Percentiles rank a stretch among this genome's conserved stretches.
phyloP scores from a whole-genome alignment of 1,140 invertebrate species.

The Leptinotarsa texana region DNA sequence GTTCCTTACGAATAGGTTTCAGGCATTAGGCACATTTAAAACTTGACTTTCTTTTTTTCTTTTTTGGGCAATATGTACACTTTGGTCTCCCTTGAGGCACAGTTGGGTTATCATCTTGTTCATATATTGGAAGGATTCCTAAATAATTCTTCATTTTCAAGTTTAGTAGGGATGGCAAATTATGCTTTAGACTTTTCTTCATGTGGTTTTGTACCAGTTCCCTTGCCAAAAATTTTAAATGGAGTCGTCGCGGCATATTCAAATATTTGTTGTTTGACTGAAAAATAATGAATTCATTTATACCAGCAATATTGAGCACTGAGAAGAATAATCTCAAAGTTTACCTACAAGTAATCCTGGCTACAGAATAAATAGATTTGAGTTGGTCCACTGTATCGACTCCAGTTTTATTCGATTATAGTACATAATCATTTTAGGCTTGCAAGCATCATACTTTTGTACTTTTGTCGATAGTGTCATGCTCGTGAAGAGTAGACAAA shows the following conservation, averaged over 20 bases:
- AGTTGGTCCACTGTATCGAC: slow-evolving; percentile 23
- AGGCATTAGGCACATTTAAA: not conserved
- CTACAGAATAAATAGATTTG: slow-evolving; percentile 28
- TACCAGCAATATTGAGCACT: slow-evolving; percentile 25
- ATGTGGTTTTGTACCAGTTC: slow-evolving; percentile 2
- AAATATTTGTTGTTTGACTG: not conserved
- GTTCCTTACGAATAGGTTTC: not conserved
- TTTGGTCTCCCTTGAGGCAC: no score
- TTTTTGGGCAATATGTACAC: not conserved
- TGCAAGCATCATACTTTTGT: not conserved
- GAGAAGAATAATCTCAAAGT: slow-evolving; percentile 29
- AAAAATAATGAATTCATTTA: slow-evolving; percentile 28
- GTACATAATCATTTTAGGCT: not conserved
- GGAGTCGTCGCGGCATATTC: not conserved
- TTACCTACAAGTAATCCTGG: slow-evolving; percentile 25
- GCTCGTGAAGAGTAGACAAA: slow-evolving; percentile 44
- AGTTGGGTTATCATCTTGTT: not conserved
- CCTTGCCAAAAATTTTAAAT: not conserved
- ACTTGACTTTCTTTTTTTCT: not conserved
- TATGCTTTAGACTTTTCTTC: slow-evolving; percentile 6
- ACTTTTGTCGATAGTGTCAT: slow-evolving; percentile 31
- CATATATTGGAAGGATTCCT: not conserved
- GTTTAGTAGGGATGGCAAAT: not conserved
- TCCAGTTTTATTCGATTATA: slow-evolving; percentile 1
- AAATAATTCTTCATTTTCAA: slow-evolving; percentile 5